A percentile compares a stretch with the other conserved stretches of the same genome.
phyloP scores from a whole-genome alignment of 2,888 invertebrate genomes.

The Cataglyphis rosenhaueri region DNA sequence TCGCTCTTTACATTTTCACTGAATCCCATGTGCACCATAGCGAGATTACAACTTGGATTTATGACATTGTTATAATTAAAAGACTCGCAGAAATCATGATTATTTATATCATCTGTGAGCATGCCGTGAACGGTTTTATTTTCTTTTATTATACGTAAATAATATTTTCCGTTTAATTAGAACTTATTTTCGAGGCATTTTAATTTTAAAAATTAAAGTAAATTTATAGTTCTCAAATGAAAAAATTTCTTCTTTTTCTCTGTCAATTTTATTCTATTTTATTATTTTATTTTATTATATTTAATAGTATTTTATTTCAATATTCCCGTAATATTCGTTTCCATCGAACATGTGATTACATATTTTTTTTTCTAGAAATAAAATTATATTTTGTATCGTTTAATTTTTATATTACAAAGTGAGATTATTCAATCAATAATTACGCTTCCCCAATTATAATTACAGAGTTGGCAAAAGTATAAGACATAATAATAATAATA shows the following conservation, averaged over 20 bases:
- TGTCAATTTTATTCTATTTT: neutral
- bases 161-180: conserved; percentile 28
- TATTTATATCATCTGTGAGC: neutral
- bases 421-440: conserved; percentile 38
- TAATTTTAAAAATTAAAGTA: conserved; percentile 29
- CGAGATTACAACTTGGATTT: conserved; percentile 19
- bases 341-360: neutral
- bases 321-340: neutral
- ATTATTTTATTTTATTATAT: neutral
- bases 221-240: too few relatives aligned
- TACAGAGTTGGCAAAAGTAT: neutral
- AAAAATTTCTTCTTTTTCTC: too few relatives aligned
- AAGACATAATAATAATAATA: neutral
- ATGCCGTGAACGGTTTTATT: neutral
- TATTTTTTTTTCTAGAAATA: neutral
- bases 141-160: conserved; percentile 1
- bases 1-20: neutral
- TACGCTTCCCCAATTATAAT: neutral
- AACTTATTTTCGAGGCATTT: conserved; percentile 9
- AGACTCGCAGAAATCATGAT: neutral
- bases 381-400: conserved; percentile 17
- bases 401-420: conserved; percentile 22
- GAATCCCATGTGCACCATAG: neutral
- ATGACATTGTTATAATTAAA: conserved; percentile 29
- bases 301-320: conserved; percentile 1